phyloP scores from a whole-genome alignment of 2,888 invertebrate genomes.

The Plebejus melissa region DNA sequence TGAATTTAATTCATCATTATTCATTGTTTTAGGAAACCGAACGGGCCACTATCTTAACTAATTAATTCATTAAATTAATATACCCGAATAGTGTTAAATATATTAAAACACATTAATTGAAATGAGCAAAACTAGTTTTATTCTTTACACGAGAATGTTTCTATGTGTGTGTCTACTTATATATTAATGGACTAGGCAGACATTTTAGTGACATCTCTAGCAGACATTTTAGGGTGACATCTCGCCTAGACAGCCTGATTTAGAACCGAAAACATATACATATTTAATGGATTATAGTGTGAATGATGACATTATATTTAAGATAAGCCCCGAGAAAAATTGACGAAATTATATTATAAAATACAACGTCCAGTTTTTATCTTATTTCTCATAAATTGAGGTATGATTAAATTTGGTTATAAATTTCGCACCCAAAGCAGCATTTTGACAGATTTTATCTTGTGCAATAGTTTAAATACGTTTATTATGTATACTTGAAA shows the following conservation, averaged over 20 bases:
- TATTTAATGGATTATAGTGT: slow-evolving; percentile 9
- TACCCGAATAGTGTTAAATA: neutral
- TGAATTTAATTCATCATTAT: neutral
- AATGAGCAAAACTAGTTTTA: neutral
- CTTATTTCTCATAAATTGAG: slow-evolving; percentile 20
- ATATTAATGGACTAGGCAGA: neutral
- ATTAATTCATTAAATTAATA: neutral
- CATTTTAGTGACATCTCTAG: neutral
- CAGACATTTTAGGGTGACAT: neutral
- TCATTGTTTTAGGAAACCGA: neutral
- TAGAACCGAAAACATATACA: slow-evolving; percentile 5
- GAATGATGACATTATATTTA: slow-evolving; percentile 17
- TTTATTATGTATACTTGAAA: neutral
- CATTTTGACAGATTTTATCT: slow-evolving; percentile 7
- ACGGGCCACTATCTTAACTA: neutral
- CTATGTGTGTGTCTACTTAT: neutral
- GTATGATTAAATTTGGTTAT: slow-evolving; percentile 6
- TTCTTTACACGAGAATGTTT: neutral
- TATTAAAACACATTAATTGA: neutral
- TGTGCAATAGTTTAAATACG: neutral
- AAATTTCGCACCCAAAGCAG: slow-evolving; percentile 8
- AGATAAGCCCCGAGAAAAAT: slow-evolving; percentile 9
- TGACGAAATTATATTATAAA: slow-evolving; percentile 15
- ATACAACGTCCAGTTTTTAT: slow-evolving; percentile 21
- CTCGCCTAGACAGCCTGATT: neutral